phyloP scores from a whole-genome alignment of 2,113 vertebrate species.

The Nesoenas mayeri region DNA sequence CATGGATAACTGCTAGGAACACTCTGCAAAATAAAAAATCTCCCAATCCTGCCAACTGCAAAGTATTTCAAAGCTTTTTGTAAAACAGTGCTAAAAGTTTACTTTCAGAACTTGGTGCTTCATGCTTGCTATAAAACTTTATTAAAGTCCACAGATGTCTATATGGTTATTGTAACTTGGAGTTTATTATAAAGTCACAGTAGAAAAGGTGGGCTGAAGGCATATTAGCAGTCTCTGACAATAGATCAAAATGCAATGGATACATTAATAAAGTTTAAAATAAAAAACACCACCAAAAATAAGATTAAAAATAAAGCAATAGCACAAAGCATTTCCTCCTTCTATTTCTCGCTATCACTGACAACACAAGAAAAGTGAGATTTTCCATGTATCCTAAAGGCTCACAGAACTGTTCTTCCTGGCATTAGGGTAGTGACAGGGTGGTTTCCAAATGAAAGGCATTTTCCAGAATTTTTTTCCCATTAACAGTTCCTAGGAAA shows the following conservation, averaged over 20 bases:
- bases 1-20: background rate
- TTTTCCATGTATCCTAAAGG: background rate
- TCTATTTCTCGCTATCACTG: background rate
- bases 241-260: background rate
- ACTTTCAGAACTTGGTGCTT: background rate
- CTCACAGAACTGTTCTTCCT: background rate
- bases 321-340: background rate
- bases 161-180: background rate
- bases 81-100: background rate
- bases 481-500: background rate
- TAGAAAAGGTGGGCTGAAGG: background rate
- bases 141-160: background rate
- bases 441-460: background rate
- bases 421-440: background rate
- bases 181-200: background rate
- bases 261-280: background rate
- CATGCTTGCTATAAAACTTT: background rate
- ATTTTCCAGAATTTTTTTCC: background rate
- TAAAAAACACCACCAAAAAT: background rate
- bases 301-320: background rate
- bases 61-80: background rate
- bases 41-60: background rate
- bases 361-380: background rate
- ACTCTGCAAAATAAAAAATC: background rate
- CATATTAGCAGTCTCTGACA: background rate